These are phyloP conservation scores for Xenus cinereus DNA, from an alignment of 2,113 vertebrate species.

Conservation along the genomic window DNA sequence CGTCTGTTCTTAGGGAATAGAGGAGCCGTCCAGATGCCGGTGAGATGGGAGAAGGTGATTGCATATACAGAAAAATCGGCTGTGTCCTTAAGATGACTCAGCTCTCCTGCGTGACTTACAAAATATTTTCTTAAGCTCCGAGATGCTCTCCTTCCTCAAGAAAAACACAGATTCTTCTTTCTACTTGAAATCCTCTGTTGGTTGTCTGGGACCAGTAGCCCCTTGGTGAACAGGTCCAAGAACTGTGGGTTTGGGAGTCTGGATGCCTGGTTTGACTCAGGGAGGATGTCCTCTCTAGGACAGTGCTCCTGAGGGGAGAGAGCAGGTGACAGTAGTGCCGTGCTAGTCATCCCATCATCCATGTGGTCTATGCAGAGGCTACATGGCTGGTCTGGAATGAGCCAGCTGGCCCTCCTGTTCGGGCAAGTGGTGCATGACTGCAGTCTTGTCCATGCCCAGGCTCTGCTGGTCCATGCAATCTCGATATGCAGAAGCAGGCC, in stretches of 20 bases:
- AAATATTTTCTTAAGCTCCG: background rate
- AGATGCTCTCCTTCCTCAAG: background rate
- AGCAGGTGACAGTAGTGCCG: background rate
- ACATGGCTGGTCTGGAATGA: background rate
- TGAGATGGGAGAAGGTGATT: background rate
- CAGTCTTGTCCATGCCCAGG: background rate
- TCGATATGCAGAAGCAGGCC: background rate
- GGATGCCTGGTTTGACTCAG: background rate
- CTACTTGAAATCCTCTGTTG: background rate
- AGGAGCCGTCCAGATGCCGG: background rate
- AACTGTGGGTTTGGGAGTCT: background rate
- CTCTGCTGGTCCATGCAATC: background rate
- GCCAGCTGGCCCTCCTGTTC: constrained; percentile 1
- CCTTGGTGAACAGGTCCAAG: background rate
- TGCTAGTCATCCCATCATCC: background rate
- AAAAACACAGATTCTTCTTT: rapidly evolving
- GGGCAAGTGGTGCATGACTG: background rate
- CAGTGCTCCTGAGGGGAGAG: background rate
- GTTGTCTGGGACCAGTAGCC: background rate
- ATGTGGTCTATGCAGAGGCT: background rate
- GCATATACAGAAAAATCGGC: background rate
- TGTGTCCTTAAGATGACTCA: background rate
- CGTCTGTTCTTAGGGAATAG: background rate
- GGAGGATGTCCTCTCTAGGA: background rate
- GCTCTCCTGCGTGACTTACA: background rate